Evolutionary conservation across 2,888 invertebrate genomes (phyloP).

Genomic region (Synanthedon vespiformis): DNA sequence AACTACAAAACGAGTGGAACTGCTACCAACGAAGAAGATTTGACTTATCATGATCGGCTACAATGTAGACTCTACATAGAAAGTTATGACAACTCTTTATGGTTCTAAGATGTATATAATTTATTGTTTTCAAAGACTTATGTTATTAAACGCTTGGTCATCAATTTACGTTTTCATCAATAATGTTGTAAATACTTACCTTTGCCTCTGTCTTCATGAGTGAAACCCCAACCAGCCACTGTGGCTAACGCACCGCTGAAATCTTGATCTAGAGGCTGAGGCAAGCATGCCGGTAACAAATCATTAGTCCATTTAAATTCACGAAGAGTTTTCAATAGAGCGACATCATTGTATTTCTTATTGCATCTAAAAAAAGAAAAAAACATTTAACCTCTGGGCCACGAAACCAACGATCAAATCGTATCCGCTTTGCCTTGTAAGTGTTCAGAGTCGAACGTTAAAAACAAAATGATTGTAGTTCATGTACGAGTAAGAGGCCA

Average conservation of each 20-base stretch:
- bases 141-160: background rate
- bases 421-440: no score
- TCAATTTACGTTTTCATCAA: background rate
- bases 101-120: background rate
- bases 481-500: no score
- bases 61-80: no score
- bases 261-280: slow-evolving; percentile 59
- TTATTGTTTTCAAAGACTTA: background rate
- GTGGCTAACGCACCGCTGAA: slow-evolving; percentile 73
- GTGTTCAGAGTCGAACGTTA: no score
- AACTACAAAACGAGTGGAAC: no score
- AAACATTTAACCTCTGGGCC: no score
- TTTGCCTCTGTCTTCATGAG: slow-evolving; percentile 76
- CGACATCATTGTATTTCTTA: slow-evolving; percentile 72
- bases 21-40: no score
- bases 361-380: slow-evolving; percentile 30
- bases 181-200: slow-evolving; percentile 42
- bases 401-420: no score
- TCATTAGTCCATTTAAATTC: slow-evolving; percentile 77
- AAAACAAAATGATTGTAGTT: no score
- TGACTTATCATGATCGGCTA: no score
- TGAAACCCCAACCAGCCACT: slow-evolving; percentile 91
- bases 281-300: slow-evolving; percentile 83
- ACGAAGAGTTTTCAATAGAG: slow-evolving; percentile 76
- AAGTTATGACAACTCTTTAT: background rate